Evolutionary conservation across 2,113 vertebrate genomes (phyloP), one percentile per base, ranked within the genome.

Genomic region (Cyphomyrus plagiostoma): DNA sequence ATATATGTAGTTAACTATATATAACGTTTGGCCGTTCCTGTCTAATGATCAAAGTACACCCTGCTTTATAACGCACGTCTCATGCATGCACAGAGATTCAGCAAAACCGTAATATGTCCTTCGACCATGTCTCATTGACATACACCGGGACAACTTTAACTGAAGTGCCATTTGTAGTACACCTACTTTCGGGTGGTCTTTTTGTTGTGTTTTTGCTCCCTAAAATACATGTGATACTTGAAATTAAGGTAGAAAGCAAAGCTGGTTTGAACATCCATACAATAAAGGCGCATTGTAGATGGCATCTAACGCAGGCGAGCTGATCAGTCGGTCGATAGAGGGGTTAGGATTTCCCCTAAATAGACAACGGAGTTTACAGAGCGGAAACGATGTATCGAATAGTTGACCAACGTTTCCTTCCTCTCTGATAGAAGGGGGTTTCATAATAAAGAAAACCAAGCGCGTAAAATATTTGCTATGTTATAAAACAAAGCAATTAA

Each of bases 311-410:
- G 86, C 89, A 83, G 70, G 6, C 62, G 53, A 42, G 77, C 56
- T 90, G 87, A 91, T 91, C 86, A 90, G 89, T 87, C 49, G 26
- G 88, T 88, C 77, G 89, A 90, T 88, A 62, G 86, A 35, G 87
- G 89, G 88, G 80, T 91, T 88, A 93, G 92, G 92, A 93, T 91
- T 93, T 93, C 92, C 93, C 92, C 93, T 88, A 88, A 86, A 85
- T 88, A 91, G 89, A 87, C 93, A 91, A 90, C 92, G 93, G 93
- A 93, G 91, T 93, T 93, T 93, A 93, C 93, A 93, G 92, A 92
- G 90, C 92, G 93, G 93, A 93, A 93, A 90, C 92, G 89, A 90
- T 92, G 92, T 90, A 90, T 91, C 90, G 88, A 91, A 91, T 89
- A 92, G 92, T 92, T 91, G 88, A 93, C 92, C 93, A 91, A 91